Evolutionary conservation across 1,140 invertebrate species (phyloP), one percentile per base, ranked within the genome.

Genomic region (Mycetomoellerius zeteki): DNA sequence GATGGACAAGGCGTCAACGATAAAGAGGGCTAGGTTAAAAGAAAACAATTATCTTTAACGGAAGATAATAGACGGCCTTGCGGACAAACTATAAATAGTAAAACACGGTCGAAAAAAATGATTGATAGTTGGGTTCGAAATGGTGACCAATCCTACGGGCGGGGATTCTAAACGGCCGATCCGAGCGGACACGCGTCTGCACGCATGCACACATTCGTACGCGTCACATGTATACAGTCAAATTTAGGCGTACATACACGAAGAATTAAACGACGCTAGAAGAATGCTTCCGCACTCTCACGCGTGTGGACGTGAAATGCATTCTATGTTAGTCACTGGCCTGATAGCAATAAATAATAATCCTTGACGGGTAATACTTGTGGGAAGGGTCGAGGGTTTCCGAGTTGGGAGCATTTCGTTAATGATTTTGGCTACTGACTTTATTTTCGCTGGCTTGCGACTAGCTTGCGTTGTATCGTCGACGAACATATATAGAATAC

Each of bases 331-430:
- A 71, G 77, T 21, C 58, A 65, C 54, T 30, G 30, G 30, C 81
- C 89, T 84, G 76, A 89, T 84, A 90, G 94, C 93, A 94, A 95
- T 95, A 95, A 94, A 95, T 95, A 95, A 94, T 95, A 93, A 94
- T 94, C 89, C 90, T 86, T 84, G 82, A 91, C 91, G 92, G 93
- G 91, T 88, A 92, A 93, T 90, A 73, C 65, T 89, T 91, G 91
- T 92, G 90, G 90, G 89, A 90, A 93, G 82, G 62, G 73, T 88
- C 75, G 90, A 92, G 91, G 90, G 91, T 91, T 82, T 75, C 33
- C 5, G 19, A 69, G 30, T 85, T 81, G 89, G 91, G 86, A 89
- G 85, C 65, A 84, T 73, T 85, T 67, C 58, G 78, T 92, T 93
- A 94, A 94, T 94, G 92, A 94, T 93, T 94, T 89, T 85, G 62